Conservation (phyloP, 1,140 invertebrate species). For the Asobara japonica region DNA sequence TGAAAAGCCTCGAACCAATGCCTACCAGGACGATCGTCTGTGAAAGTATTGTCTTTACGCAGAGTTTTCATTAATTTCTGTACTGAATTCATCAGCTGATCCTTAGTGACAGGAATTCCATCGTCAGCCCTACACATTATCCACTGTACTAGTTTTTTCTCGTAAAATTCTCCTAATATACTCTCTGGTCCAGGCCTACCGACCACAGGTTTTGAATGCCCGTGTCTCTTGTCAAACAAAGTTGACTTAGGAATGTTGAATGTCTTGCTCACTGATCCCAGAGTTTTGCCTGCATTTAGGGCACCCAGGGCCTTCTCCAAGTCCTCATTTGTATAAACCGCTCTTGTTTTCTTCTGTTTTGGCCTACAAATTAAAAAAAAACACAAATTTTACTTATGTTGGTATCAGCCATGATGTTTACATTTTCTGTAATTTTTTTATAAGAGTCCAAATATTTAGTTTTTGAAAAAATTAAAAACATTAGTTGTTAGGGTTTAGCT, state of each 20-base stretch:
- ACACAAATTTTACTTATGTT: too few species aligned
- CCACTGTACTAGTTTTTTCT: conserved; percentile 28
- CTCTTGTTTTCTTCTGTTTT: neutral
- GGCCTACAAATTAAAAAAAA: neutral
- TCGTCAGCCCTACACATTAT: neutral
- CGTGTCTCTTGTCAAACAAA: neutral
- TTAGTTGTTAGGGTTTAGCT: too few species aligned
- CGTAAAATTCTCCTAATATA: neutral
- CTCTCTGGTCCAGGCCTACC: neutral
- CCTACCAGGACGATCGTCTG: conserved; percentile 13
- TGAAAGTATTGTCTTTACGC: neutral
- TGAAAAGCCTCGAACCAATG: neutral
- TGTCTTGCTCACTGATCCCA: neutral
- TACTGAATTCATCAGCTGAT: conserved; percentile 27
- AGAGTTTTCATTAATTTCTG: neutral
- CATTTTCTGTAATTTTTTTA: too few species aligned
- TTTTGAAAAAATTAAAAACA: too few species aligned
- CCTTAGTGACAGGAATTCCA: conserved; percentile 40
- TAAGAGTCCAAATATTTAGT: too few species aligned
- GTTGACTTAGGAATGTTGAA: neutral
- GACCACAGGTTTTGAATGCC: neutral
- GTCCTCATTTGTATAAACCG: neutral
- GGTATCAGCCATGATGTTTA: too few species aligned
- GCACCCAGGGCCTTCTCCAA: neutral
- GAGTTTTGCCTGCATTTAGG: neutral